Evolutionary conservation across 64 coral and sea anemone species (phyloP), one percentile per base, ranked within the genome.

Genomic region (Trachythela sp.): DNA sequence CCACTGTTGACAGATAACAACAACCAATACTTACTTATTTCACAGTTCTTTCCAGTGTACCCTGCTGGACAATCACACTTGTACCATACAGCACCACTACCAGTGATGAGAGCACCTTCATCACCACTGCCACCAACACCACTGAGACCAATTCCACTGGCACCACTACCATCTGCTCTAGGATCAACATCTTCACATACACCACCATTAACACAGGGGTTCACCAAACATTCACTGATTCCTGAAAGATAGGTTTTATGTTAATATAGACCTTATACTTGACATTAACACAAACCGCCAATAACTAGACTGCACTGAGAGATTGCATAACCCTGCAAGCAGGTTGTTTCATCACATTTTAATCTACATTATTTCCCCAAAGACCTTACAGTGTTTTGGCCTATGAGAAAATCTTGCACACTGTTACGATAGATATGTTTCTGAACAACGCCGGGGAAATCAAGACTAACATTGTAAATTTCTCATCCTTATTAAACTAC

Each of bases 201-300:
- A 7, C 30, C 40, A 67, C 88, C 89, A 85, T 90, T 91, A 7
- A 10, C 26, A 58, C 70, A 83, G 10, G 41, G 39, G 18, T 52
- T 80, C 39, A 33, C 64, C 8, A 42, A 24, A 91, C 92, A 94
- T 70, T 94, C 92, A 35, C 90, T 84, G 11, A 94, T 94, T 49
- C 90, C 92, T 94, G 70, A 15, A 33, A 35, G 70, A 45, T 45
- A n/a, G n/a, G n/a, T n/a, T n/a, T n/a, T n/a, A n/a, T n/a, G n/a
- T n/a, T n/a, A n/a, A n/a, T n/a, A n/a, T n/a, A n/a, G n/a, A n/a
- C n/a, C n/a, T n/a, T n/a, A n/a, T n/a, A n/a, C n/a, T n/a, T n/a
- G n/a, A n/a, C n/a, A n/a, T n/a, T n/a, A n/a, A n/a, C n/a, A n/a
- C n/a, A n/a, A n/a, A n/a, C n/a, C n/a, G n/a, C n/a, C n/a, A n/a